Evolutionary conservation across 1,140 invertebrate genomes (phyloP).

Genomic region (Artemia franciscana): DNA sequence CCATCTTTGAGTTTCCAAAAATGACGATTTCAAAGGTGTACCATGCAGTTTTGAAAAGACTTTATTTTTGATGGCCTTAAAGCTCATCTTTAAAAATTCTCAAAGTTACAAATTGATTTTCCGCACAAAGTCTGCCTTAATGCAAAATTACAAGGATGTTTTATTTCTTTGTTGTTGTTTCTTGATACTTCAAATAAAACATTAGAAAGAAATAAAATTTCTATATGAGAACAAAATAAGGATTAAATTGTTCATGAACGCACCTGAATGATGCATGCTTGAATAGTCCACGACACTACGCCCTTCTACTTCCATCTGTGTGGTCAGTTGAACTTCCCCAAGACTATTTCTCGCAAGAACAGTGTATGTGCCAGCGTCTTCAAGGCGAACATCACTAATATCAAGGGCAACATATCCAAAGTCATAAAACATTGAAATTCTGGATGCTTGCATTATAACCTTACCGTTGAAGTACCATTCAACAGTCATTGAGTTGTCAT

Average conservation of each 20-base stretch:
- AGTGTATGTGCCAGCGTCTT: constrained; percentile 65
- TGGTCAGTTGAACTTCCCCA: constrained; percentile 54
- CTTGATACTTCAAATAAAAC: too few relatives aligned
- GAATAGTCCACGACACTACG: constrained; percentile 62
- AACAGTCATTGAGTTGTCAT: constrained; percentile 58
- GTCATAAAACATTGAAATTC: constrained; percentile 77
- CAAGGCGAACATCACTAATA: constrained; percentile 58
- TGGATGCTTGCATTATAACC: constrained; percentile 50
- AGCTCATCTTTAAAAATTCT: too few relatives aligned
- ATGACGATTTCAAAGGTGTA: too few relatives aligned
- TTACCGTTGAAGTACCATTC: constrained; percentile 82
- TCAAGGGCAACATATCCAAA: constrained; percentile 87
- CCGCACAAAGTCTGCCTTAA: too few relatives aligned
- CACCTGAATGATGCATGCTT: constrained; percentile 56
- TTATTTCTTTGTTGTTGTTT: too few relatives aligned
- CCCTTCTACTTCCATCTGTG: constrained; percentile 63
- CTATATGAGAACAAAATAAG: too few relatives aligned
- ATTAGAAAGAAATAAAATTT: too few relatives aligned
- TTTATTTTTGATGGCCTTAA: too few relatives aligned
- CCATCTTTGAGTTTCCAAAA: too few relatives aligned
- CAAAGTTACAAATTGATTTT: too few relatives aligned
- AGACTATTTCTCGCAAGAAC: constrained; percentile 66
- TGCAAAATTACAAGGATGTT: too few relatives aligned
- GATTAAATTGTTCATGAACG: constrained; percentile 17
- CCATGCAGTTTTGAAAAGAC: too few relatives aligned